Conservation (phyloP, 2,888 invertebrate genomes). For the Acanthopleura granulata region DNA sequence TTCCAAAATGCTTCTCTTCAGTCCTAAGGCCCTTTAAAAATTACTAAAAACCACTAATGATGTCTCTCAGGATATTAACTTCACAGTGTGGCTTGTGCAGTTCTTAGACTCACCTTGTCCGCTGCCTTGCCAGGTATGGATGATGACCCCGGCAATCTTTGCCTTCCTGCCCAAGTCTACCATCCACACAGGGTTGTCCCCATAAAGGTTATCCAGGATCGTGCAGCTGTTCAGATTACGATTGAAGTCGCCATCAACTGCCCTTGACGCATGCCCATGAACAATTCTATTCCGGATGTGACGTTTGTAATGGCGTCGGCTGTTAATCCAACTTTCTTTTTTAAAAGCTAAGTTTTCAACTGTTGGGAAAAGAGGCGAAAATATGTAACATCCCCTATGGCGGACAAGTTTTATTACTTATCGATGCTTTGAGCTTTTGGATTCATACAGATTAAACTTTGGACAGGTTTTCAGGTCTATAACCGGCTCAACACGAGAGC, state of each 20-base stretch:
- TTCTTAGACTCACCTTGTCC: constrained; percentile 61
- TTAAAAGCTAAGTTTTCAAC: constrained; percentile 73
- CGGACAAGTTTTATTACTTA: too few species aligned
- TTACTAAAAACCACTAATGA: too few species aligned
- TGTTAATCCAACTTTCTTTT: constrained; percentile 72
- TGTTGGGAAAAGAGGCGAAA: constrained; percentile 34
- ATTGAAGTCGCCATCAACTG: constrained; percentile 72
- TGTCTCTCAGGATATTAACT: too few species aligned
- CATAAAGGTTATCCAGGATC: constrained; percentile 73
- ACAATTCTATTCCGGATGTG: constrained; percentile 64
- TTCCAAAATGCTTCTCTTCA: too few species aligned
- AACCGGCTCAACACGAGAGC: too few species aligned
- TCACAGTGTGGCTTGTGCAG: too few species aligned
- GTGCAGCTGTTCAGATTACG: constrained; percentile 70
- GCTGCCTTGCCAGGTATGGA: constrained; percentile 73
- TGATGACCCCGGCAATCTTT: constrained; percentile 70
- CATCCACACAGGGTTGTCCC: constrained; percentile 73
- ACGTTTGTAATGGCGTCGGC: constrained; percentile 69
- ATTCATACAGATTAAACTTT: too few species aligned
- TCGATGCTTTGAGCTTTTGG: too few species aligned
- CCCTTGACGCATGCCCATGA: constrained; percentile 69
- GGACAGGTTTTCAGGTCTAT: too few species aligned
- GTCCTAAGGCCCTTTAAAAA: too few species aligned
- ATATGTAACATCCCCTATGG: too few species aligned
- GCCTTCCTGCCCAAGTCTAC: constrained; percentile 71